phyloP scores from a whole-genome alignment of 2,113 vertebrate genomes.

The Barbus barbus region DNA sequence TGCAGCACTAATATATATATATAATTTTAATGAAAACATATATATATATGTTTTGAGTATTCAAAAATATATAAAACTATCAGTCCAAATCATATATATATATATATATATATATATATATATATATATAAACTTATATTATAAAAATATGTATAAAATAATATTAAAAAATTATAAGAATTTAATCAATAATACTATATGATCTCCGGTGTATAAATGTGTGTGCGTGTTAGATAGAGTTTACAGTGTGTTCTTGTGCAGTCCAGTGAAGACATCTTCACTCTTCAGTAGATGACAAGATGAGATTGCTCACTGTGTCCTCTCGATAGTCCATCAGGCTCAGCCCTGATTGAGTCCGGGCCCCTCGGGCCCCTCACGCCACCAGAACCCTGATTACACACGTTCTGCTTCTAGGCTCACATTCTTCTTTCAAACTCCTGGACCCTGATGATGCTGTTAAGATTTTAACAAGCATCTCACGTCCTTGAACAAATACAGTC shows the following conservation, averaged over 20 bases:
- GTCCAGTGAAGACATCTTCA: constrained; percentile 19
- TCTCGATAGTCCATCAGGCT: constrained; percentile 15
- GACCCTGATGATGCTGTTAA: background rate
- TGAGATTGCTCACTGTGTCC: constrained; percentile 32
- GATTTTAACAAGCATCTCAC: background rate
- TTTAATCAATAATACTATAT: background rate
- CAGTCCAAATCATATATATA: no score
- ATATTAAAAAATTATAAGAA: no score
- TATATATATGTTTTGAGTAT: no score
- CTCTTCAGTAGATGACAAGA: constrained; percentile 17
- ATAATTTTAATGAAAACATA: no score
- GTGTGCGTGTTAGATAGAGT: background rate
- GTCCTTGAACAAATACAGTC: background rate
- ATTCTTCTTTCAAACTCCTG: background rate
- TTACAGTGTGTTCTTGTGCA: background rate
- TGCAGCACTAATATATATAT: no score
- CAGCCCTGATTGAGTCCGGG: constrained; percentile 15
- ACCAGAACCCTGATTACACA: constrained; percentile 17
- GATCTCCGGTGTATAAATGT: background rate
- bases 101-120: no score
- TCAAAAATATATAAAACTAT: no score
- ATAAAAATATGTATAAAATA: no score
- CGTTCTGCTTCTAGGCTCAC: background rate
- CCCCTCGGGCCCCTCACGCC: background rate
- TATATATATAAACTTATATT: no score